Evolutionary conservation across 2,888 invertebrate species (phyloP).

Genomic region (Mechanitis messenoides): DNA sequence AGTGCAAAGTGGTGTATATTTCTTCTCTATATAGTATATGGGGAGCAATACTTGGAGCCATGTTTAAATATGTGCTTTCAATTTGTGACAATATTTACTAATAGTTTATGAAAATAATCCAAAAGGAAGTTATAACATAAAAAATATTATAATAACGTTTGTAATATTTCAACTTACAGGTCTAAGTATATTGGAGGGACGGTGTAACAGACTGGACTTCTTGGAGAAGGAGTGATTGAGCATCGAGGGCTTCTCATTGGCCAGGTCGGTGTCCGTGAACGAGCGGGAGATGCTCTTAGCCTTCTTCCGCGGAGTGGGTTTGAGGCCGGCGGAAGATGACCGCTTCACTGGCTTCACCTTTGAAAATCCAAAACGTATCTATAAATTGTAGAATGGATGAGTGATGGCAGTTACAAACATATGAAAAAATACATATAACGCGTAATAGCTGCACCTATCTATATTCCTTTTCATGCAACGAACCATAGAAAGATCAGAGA

Average conservation of each 20-base stretch:
- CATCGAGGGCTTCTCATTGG: constrained; percentile 75
- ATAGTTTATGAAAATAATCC: no score
- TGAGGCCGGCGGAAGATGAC: constrained; percentile 57
- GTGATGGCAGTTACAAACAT: constrained; percentile 9
- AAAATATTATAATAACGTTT: no score
- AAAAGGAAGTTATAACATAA: no score
- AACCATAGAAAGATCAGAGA: no score
- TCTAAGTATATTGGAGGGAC: constrained; percentile 81
- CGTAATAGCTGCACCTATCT: no score
- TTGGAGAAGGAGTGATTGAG: constrained; percentile 75
- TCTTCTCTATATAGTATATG: no score
- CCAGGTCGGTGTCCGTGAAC: constrained; percentile 61
- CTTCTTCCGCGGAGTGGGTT: constrained; percentile 67
- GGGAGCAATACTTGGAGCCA: no score
- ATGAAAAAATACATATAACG: no score
- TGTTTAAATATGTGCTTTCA: no score
- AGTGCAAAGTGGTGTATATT: neutral
- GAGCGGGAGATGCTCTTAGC: constrained; percentile 62
- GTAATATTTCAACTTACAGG: constrained; percentile 76
- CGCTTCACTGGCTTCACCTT: constrained; percentile 71
- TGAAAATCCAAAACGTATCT: constrained; percentile 70
- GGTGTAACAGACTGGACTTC: constrained; percentile 78
- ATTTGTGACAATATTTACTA: no score
- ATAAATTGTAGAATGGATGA: constrained; percentile 51
- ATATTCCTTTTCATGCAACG: no score